A percentile compares a stretch with the other conserved stretches of the same genome.
Evolutionary conservation across 2,113 vertebrate species (phyloP).

Genomic region (Azemiops feae): DNA sequence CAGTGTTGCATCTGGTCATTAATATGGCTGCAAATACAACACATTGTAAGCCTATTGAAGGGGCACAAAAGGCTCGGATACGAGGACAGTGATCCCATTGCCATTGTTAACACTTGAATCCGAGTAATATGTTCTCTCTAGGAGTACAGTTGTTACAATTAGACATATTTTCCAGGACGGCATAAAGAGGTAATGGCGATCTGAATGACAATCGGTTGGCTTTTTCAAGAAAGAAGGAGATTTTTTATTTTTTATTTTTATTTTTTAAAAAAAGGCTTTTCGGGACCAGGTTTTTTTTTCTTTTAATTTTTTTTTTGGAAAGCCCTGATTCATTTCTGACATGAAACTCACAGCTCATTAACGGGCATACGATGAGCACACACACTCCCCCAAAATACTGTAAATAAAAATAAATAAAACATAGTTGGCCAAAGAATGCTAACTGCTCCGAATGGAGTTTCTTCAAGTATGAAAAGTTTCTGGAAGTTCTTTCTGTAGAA

Average conservation of each 20-base stretch:
- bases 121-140: conserved; percentile 84
- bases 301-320: conserved; percentile 35
- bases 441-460: conserved; percentile 45
- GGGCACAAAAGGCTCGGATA: conserved; percentile 92
- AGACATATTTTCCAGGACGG: conserved; percentile 79
- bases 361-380: background rate
- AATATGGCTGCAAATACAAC: conserved; percentile 99
- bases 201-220: conserved; percentile 53
- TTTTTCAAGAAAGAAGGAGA: background rate
- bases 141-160: conserved; percentile 99
- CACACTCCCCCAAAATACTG: too few relatives aligned
- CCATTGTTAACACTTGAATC: conserved; percentile 93
- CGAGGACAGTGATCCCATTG: conserved; percentile 97
- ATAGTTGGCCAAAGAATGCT: too few relatives aligned
- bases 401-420: background rate
- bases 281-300: conserved; percentile 56
- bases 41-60: conserved; percentile 99
- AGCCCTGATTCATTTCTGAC: conserved; percentile 55
- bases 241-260: too few relatives aligned
- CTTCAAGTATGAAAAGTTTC: conserved; percentile 12
- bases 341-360: conserved; percentile 32
- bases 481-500: conserved; percentile 69
- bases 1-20: conserved; percentile 93
- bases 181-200: conserved; percentile 73
- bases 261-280: conserved; percentile 39